phyloP scores from a whole-genome alignment of 1,140 invertebrate genomes.

The Eulimnadia texana region DNA sequence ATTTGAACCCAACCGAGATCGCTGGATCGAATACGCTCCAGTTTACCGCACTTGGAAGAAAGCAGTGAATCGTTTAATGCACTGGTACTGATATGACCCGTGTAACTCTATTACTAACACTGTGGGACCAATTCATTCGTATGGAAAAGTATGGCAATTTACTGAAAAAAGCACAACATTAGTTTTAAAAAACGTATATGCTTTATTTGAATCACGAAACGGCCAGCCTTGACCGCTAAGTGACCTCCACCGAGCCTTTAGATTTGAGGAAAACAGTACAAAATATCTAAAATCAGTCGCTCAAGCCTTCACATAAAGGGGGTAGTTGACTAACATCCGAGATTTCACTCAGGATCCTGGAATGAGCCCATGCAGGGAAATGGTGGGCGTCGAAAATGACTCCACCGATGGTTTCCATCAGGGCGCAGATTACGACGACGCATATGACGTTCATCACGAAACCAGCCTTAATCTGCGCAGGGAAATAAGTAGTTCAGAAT shows the following conservation, averaged over 20 bases:
- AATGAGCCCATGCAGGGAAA: slow-evolving; percentile 33
- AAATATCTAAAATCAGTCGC: not conserved
- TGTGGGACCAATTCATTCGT: no score
- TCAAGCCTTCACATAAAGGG: not conserved
- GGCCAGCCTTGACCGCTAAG: no score
- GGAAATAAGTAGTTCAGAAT: slow-evolving; percentile 11
- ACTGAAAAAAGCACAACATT: not conserved
- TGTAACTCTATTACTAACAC: not conserved
- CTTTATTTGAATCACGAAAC: no score
- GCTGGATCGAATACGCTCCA: slow-evolving; percentile 12
- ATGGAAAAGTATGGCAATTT: no score
- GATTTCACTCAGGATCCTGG: not conserved
- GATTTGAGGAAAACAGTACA: not conserved
- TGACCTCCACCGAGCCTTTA: not conserved
- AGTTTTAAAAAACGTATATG: no score
- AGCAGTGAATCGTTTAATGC: slow-evolving; percentile 5
- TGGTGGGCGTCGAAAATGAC: slow-evolving; percentile 37
- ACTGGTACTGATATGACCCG: slow-evolving; percentile 4
- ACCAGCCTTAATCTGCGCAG: slow-evolving; percentile 44
- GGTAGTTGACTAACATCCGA: not conserved
- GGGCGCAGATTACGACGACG: slow-evolving; percentile 44
- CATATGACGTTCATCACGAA: slow-evolving; percentile 62
- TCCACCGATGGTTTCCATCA: slow-evolving; percentile 50
- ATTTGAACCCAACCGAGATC: not conserved
- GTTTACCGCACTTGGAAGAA: slow-evolving; percentile 14